Evolutionary conservation across 1,140 invertebrate species (phyloP).

Genomic region (Trichogramma pretiosum): DNA sequence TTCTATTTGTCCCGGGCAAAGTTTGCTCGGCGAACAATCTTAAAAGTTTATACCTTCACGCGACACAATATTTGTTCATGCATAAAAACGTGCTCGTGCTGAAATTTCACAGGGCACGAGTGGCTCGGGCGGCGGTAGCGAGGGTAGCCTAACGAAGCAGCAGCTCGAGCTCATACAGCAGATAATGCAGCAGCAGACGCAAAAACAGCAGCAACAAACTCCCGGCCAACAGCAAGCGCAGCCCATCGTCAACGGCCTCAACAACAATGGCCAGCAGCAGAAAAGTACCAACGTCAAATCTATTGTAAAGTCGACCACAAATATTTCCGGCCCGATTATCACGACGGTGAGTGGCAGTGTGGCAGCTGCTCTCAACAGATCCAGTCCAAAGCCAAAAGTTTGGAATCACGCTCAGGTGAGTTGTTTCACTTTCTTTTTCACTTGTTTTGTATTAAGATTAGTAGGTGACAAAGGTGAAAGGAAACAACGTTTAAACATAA

Average conservation of each 20-base stretch:
- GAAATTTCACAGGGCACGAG: neutral
- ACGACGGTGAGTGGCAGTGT: slow-evolving; percentile 3
- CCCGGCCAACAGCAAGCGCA: slow-evolving; percentile 22
- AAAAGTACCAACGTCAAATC: neutral
- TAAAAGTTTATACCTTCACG: too few relatives aligned
- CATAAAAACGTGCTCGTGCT: too few relatives aligned
- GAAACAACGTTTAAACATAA: too few relatives aligned
- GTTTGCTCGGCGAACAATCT: too few relatives aligned
- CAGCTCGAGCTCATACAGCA: slow-evolving; percentile 69
- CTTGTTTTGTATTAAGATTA: too few relatives aligned
- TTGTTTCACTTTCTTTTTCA: slow-evolving; percentile 2
- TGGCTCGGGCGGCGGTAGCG: slow-evolving; percentile 26
- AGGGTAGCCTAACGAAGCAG: slow-evolving; percentile 55
- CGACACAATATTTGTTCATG: too few relatives aligned
- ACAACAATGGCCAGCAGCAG: slow-evolving; percentile 6
- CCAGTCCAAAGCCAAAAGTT: slow-evolving; percentile 41
- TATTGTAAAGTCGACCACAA: slow-evolving; percentile 12
- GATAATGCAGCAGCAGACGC: slow-evolving; percentile 59
- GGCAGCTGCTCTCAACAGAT: slow-evolving; percentile 28
- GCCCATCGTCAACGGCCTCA: slow-evolving; percentile 23
- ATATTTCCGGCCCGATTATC: slow-evolving; percentile 1
- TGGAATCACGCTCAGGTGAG: slow-evolving; percentile 41
- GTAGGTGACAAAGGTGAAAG: too few relatives aligned
- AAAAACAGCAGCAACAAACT: slow-evolving; percentile 29
- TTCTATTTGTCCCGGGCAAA: too few relatives aligned